Conservation (phyloP, 2,113 vertebrate species). For the Diglossa brunneiventris region DNA sequence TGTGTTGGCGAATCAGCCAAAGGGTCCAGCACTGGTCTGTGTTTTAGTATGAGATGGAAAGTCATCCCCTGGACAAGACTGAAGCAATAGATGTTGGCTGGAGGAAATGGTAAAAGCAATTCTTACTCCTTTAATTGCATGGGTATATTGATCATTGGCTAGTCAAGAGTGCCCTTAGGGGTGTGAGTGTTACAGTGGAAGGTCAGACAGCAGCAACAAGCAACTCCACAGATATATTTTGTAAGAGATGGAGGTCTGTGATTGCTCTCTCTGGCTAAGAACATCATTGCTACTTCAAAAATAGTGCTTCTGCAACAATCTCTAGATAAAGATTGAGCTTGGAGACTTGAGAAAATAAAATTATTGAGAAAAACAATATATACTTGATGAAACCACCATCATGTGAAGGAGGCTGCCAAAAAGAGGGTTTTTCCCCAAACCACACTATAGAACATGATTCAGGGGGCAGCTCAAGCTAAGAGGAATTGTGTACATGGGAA, state of each 20-base stretch:
- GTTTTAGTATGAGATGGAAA: not conserved
- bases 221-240: not conserved
- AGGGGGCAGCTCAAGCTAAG: not conserved
- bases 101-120: not conserved
- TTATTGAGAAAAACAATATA: not conserved
- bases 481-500: not conserved
- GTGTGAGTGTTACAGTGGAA: not conserved
- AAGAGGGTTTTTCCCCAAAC: not conserved
- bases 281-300: not conserved
- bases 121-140: not conserved
- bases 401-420: not conserved
- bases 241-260: not conserved
- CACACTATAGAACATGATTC: fast-evolving
- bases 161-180: not conserved
- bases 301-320: not conserved
- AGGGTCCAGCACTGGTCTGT: not conserved
- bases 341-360: not conserved
- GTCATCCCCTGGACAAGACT: not conserved
- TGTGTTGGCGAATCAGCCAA: not conserved
- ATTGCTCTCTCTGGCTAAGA: not conserved
- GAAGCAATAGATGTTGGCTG: not conserved
- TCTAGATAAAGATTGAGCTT: not conserved
- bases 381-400: not conserved
- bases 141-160: not conserved
- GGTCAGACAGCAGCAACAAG: not conserved